These are phyloP conservation scores for Aplidium turbinatum DNA, from an alignment of 23 tunicate genomes.

Conservation along the genomic window DNA sequence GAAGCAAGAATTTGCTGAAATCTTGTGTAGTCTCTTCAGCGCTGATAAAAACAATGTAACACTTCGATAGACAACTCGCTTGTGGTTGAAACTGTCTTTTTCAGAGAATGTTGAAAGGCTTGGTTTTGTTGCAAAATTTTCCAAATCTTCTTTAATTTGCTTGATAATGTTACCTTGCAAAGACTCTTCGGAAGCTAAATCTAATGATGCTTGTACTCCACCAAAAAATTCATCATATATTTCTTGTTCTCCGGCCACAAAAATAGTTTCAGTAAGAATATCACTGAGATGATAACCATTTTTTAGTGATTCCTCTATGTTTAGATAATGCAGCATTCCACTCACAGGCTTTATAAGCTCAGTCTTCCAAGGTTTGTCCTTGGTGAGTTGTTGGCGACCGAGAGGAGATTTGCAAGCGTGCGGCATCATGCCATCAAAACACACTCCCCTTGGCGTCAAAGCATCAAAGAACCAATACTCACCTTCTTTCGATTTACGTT, in stretches of 20 bases:
- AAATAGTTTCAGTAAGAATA: slow-evolving; percentile 36
- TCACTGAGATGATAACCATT: slow-evolving; percentile 43
- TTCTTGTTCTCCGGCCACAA: slow-evolving; percentile 28
- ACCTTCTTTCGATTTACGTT: not conserved
- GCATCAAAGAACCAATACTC: slow-evolving; percentile 38
- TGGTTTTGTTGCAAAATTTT: slow-evolving; percentile 3
- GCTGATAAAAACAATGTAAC: slow-evolving; percentile 13
- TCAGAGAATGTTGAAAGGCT: not conserved
- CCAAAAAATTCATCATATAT: slow-evolving; percentile 1
- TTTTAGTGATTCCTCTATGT: slow-evolving; percentile 5
- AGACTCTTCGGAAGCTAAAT: not conserved
- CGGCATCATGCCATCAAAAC: slow-evolving; percentile 46
- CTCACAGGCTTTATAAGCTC: slow-evolving; percentile 42
- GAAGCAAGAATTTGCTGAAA: not conserved
- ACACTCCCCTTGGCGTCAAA: slow-evolving; percentile 29
- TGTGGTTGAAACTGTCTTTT: not conserved
- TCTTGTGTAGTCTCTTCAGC: not conserved
- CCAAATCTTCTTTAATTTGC: not conserved
- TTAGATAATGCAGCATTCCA: slow-evolving; percentile 38
- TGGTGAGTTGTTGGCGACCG: slow-evolving; percentile 33
- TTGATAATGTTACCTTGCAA: not conserved
- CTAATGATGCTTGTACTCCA: not conserved
- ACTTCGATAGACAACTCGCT: not conserved
- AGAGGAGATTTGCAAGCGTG: slow-evolving; percentile 35
- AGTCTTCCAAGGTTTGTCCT: not conserved